These are phyloP conservation scores for Cyanistes caeruleus DNA, from an alignment of 2,113 vertebrate species.

Conservation along the genomic window DNA sequence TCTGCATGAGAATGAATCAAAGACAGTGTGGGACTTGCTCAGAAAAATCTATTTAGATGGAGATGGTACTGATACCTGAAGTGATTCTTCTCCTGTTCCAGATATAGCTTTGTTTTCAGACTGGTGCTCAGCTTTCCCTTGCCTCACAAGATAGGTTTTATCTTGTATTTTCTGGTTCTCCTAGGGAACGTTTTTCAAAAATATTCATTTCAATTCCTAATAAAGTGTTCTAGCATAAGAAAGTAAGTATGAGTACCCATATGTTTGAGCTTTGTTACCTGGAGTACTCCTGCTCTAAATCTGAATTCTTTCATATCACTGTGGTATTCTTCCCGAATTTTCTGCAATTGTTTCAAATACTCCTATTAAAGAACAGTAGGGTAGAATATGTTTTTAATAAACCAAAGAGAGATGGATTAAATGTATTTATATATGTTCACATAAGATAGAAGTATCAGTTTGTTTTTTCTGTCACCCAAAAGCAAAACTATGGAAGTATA, in stretches of 20 bases:
- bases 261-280: conserved; percentile 73
- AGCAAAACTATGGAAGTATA: not conserved
- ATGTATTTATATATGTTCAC: not conserved
- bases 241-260: not conserved
- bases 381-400: not conserved
- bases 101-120: not conserved
- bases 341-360: conserved; percentile 83
- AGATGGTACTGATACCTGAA: conserved; percentile 63
- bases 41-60: not conserved
- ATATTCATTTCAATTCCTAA: not conserved
- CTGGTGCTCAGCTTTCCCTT: conserved; percentile 28
- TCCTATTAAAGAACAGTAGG: conserved; percentile 74
- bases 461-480: not conserved
- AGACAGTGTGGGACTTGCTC: not conserved
- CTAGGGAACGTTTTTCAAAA: conserved; percentile 32
- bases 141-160: conserved; percentile 79
- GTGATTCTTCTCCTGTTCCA: conserved; percentile 22
- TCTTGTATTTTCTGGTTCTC: conserved; percentile 54
- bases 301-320: conserved; percentile 79
- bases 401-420: not conserved
- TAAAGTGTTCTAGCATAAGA: not conserved
- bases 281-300: conserved; percentile 68
- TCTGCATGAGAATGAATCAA: not conserved
- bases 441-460: not conserved
- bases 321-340: conserved; percentile 87